phyloP scores from a whole-genome alignment of 2,797 vertebrate genomes.

The Alfaro cultratus region DNA sequence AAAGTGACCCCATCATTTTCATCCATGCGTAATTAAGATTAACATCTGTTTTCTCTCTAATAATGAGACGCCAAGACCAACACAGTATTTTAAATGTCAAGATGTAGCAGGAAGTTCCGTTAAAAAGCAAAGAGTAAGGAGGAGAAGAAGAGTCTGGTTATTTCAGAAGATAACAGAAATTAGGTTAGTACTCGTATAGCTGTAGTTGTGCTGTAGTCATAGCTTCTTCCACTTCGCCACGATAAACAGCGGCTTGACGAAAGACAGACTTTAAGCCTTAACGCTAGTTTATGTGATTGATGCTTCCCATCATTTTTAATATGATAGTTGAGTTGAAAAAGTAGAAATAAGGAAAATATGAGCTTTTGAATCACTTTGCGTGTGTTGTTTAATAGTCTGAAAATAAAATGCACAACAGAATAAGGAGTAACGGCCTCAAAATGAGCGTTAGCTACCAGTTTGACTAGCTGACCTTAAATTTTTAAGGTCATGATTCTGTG shows the following conservation, averaged over 20 bases:
- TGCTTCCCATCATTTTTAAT: background rate
- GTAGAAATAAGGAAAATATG: background rate
- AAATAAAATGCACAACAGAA: background rate
- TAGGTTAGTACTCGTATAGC: background rate
- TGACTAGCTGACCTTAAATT: too few relatives aligned
- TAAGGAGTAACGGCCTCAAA: background rate
- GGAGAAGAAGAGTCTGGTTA: background rate
- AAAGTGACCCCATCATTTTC: background rate
- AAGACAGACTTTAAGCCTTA: background rate
- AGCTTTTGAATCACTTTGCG: background rate
- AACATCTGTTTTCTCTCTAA: background rate
- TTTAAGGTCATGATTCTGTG: constrained; percentile 1
- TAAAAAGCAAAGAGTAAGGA: background rate
- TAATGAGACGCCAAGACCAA: background rate
- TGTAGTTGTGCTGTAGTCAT: background rate
- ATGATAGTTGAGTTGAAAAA: background rate
- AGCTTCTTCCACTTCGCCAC: background rate
- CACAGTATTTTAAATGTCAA: background rate
- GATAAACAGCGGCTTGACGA: background rate
- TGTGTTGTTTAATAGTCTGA: background rate
- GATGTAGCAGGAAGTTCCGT: background rate
- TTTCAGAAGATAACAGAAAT: background rate
- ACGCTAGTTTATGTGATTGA: background rate
- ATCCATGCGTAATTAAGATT: background rate
- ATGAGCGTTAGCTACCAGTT: constrained; percentile 1